These are phyloP conservation scores for Nomada fucata DNA, from an alignment of 2,888 invertebrate genomes.

Conservation along the genomic window DNA sequence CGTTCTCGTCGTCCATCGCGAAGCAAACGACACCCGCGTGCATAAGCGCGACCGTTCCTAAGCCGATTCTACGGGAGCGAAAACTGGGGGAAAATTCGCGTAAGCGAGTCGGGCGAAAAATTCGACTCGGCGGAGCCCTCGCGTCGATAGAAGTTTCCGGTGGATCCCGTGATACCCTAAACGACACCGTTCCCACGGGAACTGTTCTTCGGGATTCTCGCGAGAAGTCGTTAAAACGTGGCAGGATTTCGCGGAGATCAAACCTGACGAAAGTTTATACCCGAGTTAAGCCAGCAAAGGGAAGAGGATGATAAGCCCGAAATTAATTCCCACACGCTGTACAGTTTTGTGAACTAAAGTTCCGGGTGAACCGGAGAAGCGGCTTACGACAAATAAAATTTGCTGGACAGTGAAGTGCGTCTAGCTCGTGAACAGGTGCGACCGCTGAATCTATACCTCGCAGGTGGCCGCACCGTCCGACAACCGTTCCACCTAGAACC, in stretches of 20 bases:
- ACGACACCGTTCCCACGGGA: slow-evolving; percentile 6
- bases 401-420: neutral
- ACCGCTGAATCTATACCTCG: neutral
- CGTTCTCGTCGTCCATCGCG: slow-evolving; percentile 46
- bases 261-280: slow-evolving; percentile 26
- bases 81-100: neutral
- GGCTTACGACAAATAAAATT: neutral
- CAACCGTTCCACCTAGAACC: neutral
- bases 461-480: neutral
- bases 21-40: slow-evolving; percentile 37
- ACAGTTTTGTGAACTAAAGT: neutral
- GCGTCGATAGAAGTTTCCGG: neutral
- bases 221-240: slow-evolving; percentile 29
- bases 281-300: slow-evolving; percentile 7
- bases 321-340: neutral
- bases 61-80: neutral
- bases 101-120: slow-evolving; percentile 1
- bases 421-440: neutral
- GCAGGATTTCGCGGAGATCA: neutral
- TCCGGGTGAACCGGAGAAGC: neutral
- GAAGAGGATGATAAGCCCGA: neutral
- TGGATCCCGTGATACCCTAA: neutral
- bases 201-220: slow-evolving; percentile 15
- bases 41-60: neutral
- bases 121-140: neutral